Base-by-base conservation (phyloP, 2,888 invertebrate genomes). In the Sphaerophoria rueppellii region DNA sequence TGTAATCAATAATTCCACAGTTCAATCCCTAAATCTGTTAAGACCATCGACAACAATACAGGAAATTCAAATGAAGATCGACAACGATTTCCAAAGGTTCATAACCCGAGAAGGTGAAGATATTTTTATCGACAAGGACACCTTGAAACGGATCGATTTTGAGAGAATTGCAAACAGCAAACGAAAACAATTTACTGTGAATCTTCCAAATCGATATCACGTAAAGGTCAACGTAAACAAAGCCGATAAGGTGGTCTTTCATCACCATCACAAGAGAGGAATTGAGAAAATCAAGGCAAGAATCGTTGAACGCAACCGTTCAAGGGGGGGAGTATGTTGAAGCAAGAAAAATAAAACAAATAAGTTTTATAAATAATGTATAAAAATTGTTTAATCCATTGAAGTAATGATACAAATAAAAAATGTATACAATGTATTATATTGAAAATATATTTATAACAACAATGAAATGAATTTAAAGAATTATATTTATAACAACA, bases 21-120 rank as follows among this genome's bases (percentile, higher is more conserved):
- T 50, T n/a, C 50, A 50, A n/a, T 50, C 50, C 12, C n/a, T 50
- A 0, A 6, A 50, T n/a, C n/a, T 12, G 50, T 12, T 50, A 12
- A 12, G n/a, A 50, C 50, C 50, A n/a, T 50, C 50, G 14, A 50
- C 12, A 12, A 50, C 12, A 12, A 9, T 50, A 2, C 9, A 50
- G 50, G 50, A 50, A 50, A 50, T 50, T 6, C 12, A n/a, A 50
- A 50, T 50, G 50, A 50, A n/a, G 14, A 50, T 50, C 12, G 50
- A 50, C 50, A 50, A 50, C 14, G 50, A 50, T 12, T 50, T n/a
- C 50, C 50, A 50, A 12, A 50, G 14, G n/a, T 12, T 12, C 14
- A 24, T 24, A 24, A 24, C 24, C 24, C 24, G 24, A 24, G 24
- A 24, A 24, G 24, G 24, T 2, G 24, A 24, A 2, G 24, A 24